phyloP scores from a whole-genome alignment of 2,113 vertebrate genomes.

The Oreotrochilus melanogaster region DNA sequence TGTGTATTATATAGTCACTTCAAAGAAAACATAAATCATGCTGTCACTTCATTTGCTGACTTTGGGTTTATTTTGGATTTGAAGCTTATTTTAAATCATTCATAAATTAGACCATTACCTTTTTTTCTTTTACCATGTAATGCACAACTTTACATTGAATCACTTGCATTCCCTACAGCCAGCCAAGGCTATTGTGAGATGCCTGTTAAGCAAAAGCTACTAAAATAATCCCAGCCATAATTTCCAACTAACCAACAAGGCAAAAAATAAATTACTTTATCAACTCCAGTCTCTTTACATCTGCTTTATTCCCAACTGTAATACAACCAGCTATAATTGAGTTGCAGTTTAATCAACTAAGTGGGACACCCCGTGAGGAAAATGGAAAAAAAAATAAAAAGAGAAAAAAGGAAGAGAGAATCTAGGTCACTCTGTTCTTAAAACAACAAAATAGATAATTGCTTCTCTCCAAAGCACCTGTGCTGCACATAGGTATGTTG shows the following conservation, averaged over 20 bases:
- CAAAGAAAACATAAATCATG: not conserved
- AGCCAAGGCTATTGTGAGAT: not conserved
- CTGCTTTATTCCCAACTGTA: not conserved
- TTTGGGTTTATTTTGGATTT: not conserved
- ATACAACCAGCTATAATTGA: not conserved
- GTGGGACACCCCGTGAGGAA: not conserved
- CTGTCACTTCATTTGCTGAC: not conserved
- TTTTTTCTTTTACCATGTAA: not conserved
- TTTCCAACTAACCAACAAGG: not conserved
- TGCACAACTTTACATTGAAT: not conserved
- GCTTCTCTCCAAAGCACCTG: slow-evolving; percentile 5
- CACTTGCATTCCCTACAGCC: not conserved
- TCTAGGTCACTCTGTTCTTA: slow-evolving; percentile 6
- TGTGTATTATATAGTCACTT: not conserved
- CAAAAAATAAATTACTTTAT: not conserved
- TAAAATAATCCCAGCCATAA: not conserved
- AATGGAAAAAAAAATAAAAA: not conserved
- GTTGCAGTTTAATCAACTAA: slow-evolving; percentile 12
- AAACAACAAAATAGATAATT: not conserved
- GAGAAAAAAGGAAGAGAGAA: not conserved
- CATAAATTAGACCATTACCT: not conserved
- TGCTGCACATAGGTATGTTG: not conserved
- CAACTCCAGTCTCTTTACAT: not conserved
- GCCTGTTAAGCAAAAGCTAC: not conserved
- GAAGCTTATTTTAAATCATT: not conserved